Conservation (phyloP, 1,140 invertebrate species). For the Sesamia nonagrioides region DNA sequence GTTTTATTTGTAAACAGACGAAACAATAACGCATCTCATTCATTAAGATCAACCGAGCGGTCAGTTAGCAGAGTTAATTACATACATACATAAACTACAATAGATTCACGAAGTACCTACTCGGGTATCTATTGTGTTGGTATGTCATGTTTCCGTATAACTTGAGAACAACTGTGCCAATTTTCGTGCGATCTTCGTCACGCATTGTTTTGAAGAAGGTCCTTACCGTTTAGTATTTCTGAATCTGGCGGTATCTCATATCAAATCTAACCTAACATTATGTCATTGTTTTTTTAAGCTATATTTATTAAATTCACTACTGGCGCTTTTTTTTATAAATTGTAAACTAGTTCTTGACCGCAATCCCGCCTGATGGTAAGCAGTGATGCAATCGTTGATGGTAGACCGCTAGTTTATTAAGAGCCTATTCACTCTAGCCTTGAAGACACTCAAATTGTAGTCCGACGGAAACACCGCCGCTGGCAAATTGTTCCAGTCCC, state of each 20-base stretch:
- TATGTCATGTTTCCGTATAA: constrained; percentile 33
- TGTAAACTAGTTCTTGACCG: no score
- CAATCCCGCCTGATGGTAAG: no score
- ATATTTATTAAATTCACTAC: neutral
- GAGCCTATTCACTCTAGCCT: no score
- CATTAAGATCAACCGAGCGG: no score
- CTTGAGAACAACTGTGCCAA: constrained; percentile 18
- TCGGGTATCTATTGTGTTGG: constrained; percentile 17
- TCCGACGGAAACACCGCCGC: no score
- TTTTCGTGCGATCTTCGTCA: constrained; percentile 1
- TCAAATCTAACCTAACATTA: constrained; percentile 22
- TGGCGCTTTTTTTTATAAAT: no score
- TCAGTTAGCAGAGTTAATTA: neutral
- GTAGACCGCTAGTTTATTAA: no score
- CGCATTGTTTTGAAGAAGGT: constrained; percentile 14
- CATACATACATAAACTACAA: constrained; percentile 21
- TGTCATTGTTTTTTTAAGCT: constrained; percentile 8
- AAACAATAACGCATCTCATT: no score
- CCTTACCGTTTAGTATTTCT: neutral
- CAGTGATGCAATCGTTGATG: no score
- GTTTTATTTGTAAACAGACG: no score
- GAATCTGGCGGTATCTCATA: neutral
- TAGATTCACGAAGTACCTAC: constrained; percentile 21
- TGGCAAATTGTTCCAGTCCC: no score
- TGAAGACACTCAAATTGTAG: no score